A percentile compares a stretch with the other conserved stretches of the same genome.
These are phyloP conservation scores for Lissocephala sabroskyi DNA, from an alignment of 2,888 invertebrate genomes.

Conservation along the genomic window DNA sequence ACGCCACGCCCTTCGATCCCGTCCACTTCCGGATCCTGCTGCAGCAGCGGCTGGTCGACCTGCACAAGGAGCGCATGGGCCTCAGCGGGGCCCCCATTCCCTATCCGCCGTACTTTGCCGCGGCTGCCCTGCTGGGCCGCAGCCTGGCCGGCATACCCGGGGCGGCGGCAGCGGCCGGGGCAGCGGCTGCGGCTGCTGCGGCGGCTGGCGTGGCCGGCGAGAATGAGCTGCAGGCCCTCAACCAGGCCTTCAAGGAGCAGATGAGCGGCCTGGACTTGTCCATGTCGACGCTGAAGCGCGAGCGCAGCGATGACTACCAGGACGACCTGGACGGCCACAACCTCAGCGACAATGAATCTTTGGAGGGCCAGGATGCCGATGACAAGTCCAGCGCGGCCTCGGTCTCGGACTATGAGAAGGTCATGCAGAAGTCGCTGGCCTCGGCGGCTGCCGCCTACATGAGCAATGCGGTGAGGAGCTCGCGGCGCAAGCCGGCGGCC, in stretches of 20 bases:
- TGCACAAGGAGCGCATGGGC: conserved; percentile 89
- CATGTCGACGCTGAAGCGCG: conserved; percentile 85
- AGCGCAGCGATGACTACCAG: conserved; percentile 74
- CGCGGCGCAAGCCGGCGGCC: conserved; percentile 92
- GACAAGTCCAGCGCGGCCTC: conserved; percentile 16
- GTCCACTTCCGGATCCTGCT: conserved; percentile 91
- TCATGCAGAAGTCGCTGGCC: conserved; percentile 44
- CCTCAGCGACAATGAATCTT: conserved; percentile 68
- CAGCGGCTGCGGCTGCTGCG: conserved; percentile 83
- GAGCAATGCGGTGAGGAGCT: conserved; percentile 68
- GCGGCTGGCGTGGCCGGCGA: conserved; percentile 79
- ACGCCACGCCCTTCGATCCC: conserved; percentile 88
- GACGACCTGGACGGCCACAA: conserved; percentile 75
- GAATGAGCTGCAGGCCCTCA: conserved; percentile 74
- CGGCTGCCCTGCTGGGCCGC: conserved; percentile 75
- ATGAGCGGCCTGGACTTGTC: conserved; percentile 90
- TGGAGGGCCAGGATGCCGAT: conserved; percentile 51
- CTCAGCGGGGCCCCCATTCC: conserved; percentile 84
- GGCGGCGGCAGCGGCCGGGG: conserved; percentile 83
- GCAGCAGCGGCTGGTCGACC: conserved; percentile 89
- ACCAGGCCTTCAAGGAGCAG: conserved; percentile 82
- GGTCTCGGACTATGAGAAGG: conserved; percentile 70
- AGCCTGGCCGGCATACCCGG: conserved; percentile 80
- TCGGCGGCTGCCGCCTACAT: conserved; percentile 45
- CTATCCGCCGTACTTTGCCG: conserved; percentile 87